These are phyloP conservation scores for Chelon labrosus DNA, from an alignment of 2,797 vertebrate species.

Conservation along the genomic window DNA sequence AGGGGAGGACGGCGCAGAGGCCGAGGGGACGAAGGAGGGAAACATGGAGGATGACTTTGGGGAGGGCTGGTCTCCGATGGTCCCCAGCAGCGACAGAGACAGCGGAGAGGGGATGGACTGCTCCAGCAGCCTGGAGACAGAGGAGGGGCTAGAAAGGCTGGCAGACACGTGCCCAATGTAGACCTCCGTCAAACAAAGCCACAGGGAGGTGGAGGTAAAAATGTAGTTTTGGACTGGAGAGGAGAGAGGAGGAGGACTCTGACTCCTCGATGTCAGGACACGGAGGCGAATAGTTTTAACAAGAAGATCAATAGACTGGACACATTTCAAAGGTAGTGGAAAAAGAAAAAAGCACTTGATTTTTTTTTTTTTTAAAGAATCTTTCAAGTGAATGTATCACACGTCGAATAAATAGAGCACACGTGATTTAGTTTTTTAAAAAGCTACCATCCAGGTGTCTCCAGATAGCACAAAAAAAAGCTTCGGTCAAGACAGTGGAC, in stretches of 20 bases:
- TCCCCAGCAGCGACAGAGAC: constrained; percentile 64
- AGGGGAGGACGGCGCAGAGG: constrained; percentile 61
- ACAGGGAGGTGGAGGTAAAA: neutral
- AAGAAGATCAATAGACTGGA: constrained; percentile 50
- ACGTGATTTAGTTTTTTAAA: constrained; percentile 32
- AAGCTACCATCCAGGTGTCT: constrained; percentile 33
- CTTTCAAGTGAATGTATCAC: constrained; percentile 58
- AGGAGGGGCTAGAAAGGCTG: constrained; percentile 66
- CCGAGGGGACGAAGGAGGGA: constrained; percentile 14
- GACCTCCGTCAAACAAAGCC: neutral
- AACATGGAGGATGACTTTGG: constrained; percentile 43
- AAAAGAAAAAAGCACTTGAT: constrained; percentile 37
- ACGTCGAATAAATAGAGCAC: constrained; percentile 30
- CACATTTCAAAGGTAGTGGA: constrained; percentile 31
- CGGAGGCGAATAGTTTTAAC: constrained; percentile 75
- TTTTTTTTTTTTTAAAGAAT: constrained; percentile 1
- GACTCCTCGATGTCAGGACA: constrained; percentile 80
- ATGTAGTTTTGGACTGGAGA: constrained; percentile 15
- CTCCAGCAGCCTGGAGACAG: constrained; percentile 82
- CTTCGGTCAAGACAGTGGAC: constrained; percentile 36
- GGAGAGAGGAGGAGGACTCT: too few relatives aligned
- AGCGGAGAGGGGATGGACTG: constrained; percentile 91
- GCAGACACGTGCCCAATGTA: constrained; percentile 42
- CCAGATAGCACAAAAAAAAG: constrained; percentile 22
- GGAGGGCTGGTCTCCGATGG: constrained; percentile 73